Conservation (phyloP, 2,888 invertebrate species). For the Acanthosepion lycidas region DNA sequence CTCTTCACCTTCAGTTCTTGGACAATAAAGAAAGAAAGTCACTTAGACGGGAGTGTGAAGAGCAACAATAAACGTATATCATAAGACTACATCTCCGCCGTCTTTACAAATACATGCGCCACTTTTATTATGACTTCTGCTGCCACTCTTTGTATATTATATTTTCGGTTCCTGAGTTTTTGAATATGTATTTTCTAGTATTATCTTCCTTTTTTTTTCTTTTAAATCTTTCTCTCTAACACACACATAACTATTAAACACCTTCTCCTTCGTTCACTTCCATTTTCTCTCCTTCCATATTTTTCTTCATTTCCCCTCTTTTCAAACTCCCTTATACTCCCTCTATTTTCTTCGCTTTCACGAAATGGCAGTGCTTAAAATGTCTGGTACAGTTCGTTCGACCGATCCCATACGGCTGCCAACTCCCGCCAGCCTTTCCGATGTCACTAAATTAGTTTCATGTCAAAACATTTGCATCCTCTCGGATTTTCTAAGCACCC, state of each 20-base stretch:
- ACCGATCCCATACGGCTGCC: background rate
- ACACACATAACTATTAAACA: background rate
- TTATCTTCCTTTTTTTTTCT: too few species aligned
- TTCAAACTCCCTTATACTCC: background rate
- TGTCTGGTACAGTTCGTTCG: background rate
- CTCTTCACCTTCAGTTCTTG: too few species aligned
- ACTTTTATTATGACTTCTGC: too few species aligned
- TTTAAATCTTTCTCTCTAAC: background rate
- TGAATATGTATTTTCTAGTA: too few species aligned
- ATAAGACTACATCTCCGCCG: too few species aligned
- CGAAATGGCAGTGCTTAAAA: conserved; percentile 4
- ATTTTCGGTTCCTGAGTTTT: too few species aligned
- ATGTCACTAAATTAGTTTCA: background rate
- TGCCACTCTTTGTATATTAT: too few species aligned
- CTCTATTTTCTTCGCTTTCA: background rate
- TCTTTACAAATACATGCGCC: too few species aligned
- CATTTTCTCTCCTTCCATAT: background rate
- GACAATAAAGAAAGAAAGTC: too few species aligned
- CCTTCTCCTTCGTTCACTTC: background rate
- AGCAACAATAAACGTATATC: too few species aligned
- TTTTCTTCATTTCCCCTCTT: background rate
- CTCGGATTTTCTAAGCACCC: background rate
- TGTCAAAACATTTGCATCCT: conserved; percentile 33
- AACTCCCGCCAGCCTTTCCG: background rate
- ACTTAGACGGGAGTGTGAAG: too few species aligned